phyloP scores from a whole-genome alignment of 2,113 vertebrate genomes.

The Chroicocephalus ridibundus region DNA sequence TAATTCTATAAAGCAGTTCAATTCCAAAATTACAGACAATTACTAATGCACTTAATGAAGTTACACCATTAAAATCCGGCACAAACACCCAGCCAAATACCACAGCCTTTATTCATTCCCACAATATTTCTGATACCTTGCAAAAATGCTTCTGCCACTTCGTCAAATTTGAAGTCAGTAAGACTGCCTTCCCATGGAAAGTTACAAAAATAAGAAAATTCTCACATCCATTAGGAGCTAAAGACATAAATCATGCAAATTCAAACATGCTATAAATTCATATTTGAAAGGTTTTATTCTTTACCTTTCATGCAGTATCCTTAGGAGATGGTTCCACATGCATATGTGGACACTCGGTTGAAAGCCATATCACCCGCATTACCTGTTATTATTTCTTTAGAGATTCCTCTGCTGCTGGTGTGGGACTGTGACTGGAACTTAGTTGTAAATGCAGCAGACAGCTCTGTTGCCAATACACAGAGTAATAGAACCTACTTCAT shows the following conservation, averaged over 20 bases:
- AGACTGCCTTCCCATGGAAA: background rate
- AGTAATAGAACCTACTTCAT: background rate
- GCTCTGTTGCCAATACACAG: background rate
- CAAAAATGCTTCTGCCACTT: background rate
- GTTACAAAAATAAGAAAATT: background rate
- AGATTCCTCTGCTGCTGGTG: background rate
- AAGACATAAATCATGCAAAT: background rate
- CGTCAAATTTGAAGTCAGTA: background rate
- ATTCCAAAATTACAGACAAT: background rate
- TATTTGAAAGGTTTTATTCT: background rate
- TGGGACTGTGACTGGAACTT: background rate
- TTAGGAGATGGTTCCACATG: background rate
- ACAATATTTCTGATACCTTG: background rate
- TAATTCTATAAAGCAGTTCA: background rate
- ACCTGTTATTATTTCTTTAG: background rate
- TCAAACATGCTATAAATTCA: background rate
- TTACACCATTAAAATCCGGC: background rate
- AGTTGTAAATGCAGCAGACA: background rate
- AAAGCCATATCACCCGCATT: rapidly evolving
- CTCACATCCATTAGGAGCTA: background rate
- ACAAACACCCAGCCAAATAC: background rate
- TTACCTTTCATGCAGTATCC: background rate
- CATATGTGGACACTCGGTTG: background rate
- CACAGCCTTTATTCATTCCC: background rate
- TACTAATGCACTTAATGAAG: background rate